These are phyloP conservation scores for Nycticebus coucang DNA, from an alignment of 2,113 vertebrate genomes.

Conservation along the genomic window DNA sequence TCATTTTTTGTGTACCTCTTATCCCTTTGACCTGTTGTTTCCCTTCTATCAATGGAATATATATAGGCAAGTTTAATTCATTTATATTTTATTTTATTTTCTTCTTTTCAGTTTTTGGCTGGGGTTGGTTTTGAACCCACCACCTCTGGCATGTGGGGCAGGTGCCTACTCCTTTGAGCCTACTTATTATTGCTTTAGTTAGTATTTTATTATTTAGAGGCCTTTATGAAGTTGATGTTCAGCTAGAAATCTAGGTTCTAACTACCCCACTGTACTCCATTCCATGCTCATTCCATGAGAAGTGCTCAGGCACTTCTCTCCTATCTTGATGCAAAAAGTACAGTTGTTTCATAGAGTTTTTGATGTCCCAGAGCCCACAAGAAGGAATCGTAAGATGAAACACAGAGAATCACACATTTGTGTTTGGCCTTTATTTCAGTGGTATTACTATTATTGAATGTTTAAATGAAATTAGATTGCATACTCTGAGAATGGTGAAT, in stretches of 20 bases:
- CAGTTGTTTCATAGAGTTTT: not conserved
- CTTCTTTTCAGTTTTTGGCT: no score
- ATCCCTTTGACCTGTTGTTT: slow-evolving; percentile 56
- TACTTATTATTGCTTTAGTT: not conserved
- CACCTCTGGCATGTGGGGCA: no score
- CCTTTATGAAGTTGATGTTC: not conserved
- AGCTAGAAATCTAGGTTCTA: not conserved
- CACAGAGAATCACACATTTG: slow-evolving; percentile 3
- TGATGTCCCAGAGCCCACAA: not conserved
- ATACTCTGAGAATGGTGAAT: not conserved
- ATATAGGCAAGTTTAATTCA: slow-evolving; percentile 38
- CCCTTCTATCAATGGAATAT: slow-evolving; percentile 22
- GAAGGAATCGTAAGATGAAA: slow-evolving; percentile 42
- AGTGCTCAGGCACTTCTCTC: not conserved
- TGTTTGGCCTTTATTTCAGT: slow-evolving; percentile 52
- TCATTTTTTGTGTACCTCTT: slow-evolving; percentile 33
- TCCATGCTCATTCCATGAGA: not conserved
- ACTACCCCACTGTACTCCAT: not conserved
- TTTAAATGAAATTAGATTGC: slow-evolving; percentile 41
- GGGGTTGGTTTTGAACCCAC: no score
- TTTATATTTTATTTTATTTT: not conserved
- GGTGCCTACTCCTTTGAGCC: no score
- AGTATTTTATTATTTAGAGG: slow-evolving; percentile 26
- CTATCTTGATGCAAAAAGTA: not conserved
- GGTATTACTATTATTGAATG: not conserved